These are phyloP conservation scores for Polyodon spathula DNA, from an alignment of 2,113 vertebrate species.

Conservation along the genomic window DNA sequence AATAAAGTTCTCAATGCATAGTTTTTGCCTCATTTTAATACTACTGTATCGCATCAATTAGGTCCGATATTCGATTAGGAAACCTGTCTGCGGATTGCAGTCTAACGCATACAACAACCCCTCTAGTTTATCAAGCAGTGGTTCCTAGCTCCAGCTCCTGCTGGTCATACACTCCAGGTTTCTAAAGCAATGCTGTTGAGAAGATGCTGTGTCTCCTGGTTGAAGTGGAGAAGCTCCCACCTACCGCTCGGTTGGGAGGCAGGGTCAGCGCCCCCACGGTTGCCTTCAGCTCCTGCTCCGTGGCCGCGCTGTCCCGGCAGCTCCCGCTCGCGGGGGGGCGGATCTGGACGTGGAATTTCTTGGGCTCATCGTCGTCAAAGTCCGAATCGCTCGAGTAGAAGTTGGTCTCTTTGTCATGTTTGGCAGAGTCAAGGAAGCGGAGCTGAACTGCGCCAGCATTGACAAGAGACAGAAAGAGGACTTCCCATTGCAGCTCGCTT, in stretches of 20 bases:
- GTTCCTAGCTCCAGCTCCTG: too few relatives aligned
- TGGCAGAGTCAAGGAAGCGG: slow-evolving; percentile 59
- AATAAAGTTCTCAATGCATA: too few relatives aligned
- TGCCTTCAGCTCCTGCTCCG: slow-evolving; percentile 75
- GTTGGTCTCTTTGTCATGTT: slow-evolving; percentile 55
- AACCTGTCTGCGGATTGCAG: too few relatives aligned
- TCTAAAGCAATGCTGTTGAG: too few relatives aligned
- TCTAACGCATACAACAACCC: too few relatives aligned
- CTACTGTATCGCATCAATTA: too few relatives aligned
- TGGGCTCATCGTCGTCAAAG: slow-evolving; percentile 85
- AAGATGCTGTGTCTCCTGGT: too few relatives aligned
- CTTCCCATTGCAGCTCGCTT: neutral
- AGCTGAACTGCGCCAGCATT: neutral
- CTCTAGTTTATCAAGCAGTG: too few relatives aligned
- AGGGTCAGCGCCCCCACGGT: slow-evolving; percentile 76
- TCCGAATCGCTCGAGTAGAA: slow-evolving; percentile 88
- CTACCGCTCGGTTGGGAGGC: slow-evolving; percentile 60
- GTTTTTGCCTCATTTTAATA: too few relatives aligned
- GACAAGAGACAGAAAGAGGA: rapidly evolving
- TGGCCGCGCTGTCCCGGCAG: slow-evolving; percentile 48
- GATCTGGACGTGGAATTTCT: slow-evolving; percentile 83
- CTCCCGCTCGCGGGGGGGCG: slow-evolving; percentile 58
- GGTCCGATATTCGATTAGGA: too few relatives aligned
- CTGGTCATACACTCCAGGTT: too few relatives aligned
- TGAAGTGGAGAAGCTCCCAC: too few relatives aligned